These are phyloP conservation scores for Aphidius ervi DNA, from an alignment of 1,140 invertebrate genomes.

Conservation along the genomic window DNA sequence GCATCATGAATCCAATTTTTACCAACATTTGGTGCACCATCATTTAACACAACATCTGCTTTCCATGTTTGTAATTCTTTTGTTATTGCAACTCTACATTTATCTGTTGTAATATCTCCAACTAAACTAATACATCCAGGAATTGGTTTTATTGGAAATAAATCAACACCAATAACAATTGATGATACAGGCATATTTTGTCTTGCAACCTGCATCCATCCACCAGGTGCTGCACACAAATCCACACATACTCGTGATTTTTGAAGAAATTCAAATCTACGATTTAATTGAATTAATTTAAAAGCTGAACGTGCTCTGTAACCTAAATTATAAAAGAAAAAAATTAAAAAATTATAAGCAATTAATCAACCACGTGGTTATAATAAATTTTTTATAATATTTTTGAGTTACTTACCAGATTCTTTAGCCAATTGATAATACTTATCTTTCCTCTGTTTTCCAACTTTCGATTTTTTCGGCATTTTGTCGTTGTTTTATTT, in stretches of 20 bases:
- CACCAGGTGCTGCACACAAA: conserved; percentile 97
- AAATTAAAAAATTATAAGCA: background rate
- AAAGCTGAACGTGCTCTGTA: conserved; percentile 96
- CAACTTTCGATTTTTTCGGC: conserved; percentile 96
- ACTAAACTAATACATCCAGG: conserved; percentile 83
- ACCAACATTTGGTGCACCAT: conserved; percentile 98
- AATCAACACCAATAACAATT: conserved; percentile 91
- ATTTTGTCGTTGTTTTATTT: conserved; percentile 57
- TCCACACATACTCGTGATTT: conserved; percentile 94
- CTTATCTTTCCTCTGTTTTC: conserved; percentile 97
- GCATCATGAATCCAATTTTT: conserved; percentile 97
- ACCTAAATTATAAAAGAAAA: conserved; percentile 58
- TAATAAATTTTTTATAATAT: too few relatives aligned
- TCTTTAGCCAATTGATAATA: conserved; percentile 99
- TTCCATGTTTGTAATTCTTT: conserved; percentile 92
- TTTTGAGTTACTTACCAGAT: conserved; percentile 67
- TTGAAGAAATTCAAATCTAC: conserved; percentile 96
- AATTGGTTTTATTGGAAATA: conserved; percentile 92
- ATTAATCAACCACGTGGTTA: too few relatives aligned
- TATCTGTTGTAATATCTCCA: conserved; percentile 96
- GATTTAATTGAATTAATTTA: conserved; percentile 96
- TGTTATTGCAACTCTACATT: conserved; percentile 73
- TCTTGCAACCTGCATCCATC: conserved; percentile 99
- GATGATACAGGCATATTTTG: conserved; percentile 98
- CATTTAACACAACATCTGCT: conserved; percentile 93